Evolutionary conservation across 37 sponge, comb jelly and placozoan genomes (phyloP), one percentile per base, ranked within the genome.

Genomic region (Dysidea cf. avara): DNA sequence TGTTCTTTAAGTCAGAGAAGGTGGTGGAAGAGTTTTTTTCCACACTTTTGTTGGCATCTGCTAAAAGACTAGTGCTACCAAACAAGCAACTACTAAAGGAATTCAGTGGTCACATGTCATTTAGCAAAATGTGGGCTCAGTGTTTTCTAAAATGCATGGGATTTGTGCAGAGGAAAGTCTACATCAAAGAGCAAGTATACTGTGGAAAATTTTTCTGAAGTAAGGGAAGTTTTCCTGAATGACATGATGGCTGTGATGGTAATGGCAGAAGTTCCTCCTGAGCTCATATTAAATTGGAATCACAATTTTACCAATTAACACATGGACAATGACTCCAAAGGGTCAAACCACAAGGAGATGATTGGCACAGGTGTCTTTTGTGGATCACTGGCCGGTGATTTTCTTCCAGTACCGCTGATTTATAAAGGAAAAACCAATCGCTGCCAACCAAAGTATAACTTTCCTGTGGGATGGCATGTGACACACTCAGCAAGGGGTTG

Each of bases 271-370:
- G 38, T 59, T 31, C 50, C 64, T 31, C 18, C 46, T 39, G 76
- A 75, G 26, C 76, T 75, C 1, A 75, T 61, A 24, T 30, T 75
- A 20, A 75, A 75, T 61, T 75, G 76, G 76, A 48, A 75, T 46
- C 76, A 75, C 17, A 62, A 46, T 57, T 3, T 56, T 68, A 2
- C 69, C 69, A 68, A 26, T 3, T 21, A 55, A 34, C 7, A 56
- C 40, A 1, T 72, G 73, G 73, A 72, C 73, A 54, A 72, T 72
- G 73, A 39, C 53, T 55, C 37, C 3, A 4, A 32, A 20, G 73
- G 73, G 2, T 22, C 76, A 36, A 75, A 75, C 1, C 76, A 63
- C 18, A 63, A 61, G 29, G 76, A 75, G 50, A 61, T 75, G 47
- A 6, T 61, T 40, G 64, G 64, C 30, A 48, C 76, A 7, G 64